Percentiles rank a stretch among this genome's conserved stretches.
These are phyloP conservation scores for Thelaira solivaga DNA, from an alignment of 2,888 invertebrate species.

Conservation along the genomic window DNA sequence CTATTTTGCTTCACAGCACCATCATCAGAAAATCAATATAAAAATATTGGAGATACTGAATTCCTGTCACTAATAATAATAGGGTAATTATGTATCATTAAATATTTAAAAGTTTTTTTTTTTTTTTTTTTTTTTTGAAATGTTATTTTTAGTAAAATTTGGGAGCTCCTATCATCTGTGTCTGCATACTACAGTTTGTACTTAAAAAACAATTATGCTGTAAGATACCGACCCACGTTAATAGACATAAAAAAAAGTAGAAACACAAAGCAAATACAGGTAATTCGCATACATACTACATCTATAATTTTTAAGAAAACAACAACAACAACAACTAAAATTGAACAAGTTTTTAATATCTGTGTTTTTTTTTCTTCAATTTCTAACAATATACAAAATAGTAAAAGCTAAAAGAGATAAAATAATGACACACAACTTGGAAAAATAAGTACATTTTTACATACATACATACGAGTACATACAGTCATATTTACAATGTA, in stretches of 20 bases:
- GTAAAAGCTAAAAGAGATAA: constrained; percentile 37
- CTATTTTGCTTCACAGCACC: too few species aligned
- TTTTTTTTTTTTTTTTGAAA: too few species aligned
- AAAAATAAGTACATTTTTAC: not conserved
- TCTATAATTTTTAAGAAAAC: not conserved
- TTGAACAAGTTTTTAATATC: constrained; percentile 48
- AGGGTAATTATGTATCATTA: too few species aligned
- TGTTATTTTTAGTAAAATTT: too few species aligned
- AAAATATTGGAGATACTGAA: too few species aligned
- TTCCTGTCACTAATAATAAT: too few species aligned
- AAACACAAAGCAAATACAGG: constrained; percentile 31
- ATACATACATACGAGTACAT: not conserved
- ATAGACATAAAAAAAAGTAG: constrained; percentile 1
- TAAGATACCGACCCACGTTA: constrained; percentile 54
- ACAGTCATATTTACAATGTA: not conserved
- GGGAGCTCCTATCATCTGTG: too few species aligned
- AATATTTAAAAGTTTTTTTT: too few species aligned
- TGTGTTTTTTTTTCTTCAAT: constrained; percentile 9
- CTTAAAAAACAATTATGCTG: constrained; percentile 48
- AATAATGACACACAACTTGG: constrained; percentile 44
- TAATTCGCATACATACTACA: constrained; percentile 43
- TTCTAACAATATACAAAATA: constrained; percentile 47
- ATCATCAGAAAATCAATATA: too few species aligned
- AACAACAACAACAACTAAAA: constrained; percentile 33
- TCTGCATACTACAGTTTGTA: constrained; percentile 18